Conservation (phyloP, 2,888 invertebrate genomes). For the Nomada lathburiana region DNA sequence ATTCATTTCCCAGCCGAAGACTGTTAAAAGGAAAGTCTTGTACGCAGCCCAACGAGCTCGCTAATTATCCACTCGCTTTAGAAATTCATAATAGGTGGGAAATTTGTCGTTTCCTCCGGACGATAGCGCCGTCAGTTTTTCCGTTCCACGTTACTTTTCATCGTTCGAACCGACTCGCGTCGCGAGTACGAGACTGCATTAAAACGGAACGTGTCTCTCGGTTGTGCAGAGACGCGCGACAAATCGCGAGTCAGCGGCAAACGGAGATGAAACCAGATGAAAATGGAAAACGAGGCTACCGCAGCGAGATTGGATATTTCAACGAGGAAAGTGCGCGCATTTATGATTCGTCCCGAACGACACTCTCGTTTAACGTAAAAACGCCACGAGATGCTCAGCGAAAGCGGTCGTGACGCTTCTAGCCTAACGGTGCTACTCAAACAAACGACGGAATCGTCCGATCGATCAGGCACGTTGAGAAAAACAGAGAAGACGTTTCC, state of each 20-base stretch:
- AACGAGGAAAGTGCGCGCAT: conserved; percentile 38
- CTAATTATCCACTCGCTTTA: conserved; percentile 21
- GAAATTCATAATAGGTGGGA: conserved; percentile 12
- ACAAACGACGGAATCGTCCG: conserved; percentile 12
- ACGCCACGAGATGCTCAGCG: conserved; percentile 39
- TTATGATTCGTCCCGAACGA: conserved; percentile 22
- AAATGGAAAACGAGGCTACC: conserved; percentile 25
- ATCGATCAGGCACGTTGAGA: background rate
- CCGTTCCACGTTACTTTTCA: background rate
- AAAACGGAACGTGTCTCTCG: conserved; percentile 5
- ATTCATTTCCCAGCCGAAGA: background rate
- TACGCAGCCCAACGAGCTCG: conserved; percentile 4
- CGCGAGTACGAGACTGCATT: background rate
- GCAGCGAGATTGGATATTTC: background rate
- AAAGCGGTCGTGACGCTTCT: conserved; percentile 39
- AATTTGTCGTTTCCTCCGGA: background rate
- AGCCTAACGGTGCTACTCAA: background rate
- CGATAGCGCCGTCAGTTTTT: background rate
- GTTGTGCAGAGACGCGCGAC: background rate
- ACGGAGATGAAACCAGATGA: conserved; percentile 5
- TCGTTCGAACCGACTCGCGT: background rate
- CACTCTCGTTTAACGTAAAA: conserved; percentile 18
- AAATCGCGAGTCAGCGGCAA: conserved; percentile 15
- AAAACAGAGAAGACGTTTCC: background rate
- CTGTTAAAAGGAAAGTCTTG: conserved; percentile 23